Conservation (phyloP, 92 coral and sea anemone species). For the Diadumene lineata region DNA sequence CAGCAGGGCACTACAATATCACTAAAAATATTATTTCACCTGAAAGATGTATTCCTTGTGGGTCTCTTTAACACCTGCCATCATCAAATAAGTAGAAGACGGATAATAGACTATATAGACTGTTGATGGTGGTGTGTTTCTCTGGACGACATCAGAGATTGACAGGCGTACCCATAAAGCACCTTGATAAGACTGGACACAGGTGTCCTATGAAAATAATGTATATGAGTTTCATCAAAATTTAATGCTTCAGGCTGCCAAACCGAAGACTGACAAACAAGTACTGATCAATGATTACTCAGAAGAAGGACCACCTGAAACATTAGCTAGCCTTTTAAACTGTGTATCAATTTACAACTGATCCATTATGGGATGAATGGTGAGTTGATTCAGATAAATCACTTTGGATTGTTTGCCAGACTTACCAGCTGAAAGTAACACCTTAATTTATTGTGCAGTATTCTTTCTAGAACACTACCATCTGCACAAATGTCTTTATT, state of each 20-base stretch:
- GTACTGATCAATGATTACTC: too few species aligned
- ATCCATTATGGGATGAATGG: not conserved
- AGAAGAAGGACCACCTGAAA: not conserved
- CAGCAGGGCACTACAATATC: too few species aligned
- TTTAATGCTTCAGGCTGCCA: not conserved
- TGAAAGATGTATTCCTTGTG: slow-evolving; percentile 78
- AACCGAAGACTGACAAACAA: too few species aligned
- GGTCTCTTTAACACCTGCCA: slow-evolving; percentile 66
- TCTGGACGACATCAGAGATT: slow-evolving; percentile 39
- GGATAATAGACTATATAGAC: slow-evolving; percentile 81
- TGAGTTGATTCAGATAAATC: not conserved
- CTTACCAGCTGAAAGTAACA: slow-evolving; percentile 67
- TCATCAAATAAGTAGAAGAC: slow-evolving; percentile 69
- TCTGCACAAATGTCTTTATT: slow-evolving; percentile 39
- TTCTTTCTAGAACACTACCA: slow-evolving; percentile 49
- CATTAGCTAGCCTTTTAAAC: not conserved
- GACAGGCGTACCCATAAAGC: slow-evolving; percentile 73
- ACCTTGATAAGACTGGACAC: slow-evolving; percentile 64
- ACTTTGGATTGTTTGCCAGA: not conserved
- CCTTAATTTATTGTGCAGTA: slow-evolving; percentile 41
- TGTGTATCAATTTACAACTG: too few species aligned
- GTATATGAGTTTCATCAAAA: not conserved
- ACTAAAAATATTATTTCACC: slow-evolving; percentile 39
- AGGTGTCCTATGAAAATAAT: slow-evolving; percentile 50
- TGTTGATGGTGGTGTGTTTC: slow-evolving; percentile 30